Conservation (phyloP, 2,888 invertebrate genomes). For the Ennomos erosarius region DNA sequence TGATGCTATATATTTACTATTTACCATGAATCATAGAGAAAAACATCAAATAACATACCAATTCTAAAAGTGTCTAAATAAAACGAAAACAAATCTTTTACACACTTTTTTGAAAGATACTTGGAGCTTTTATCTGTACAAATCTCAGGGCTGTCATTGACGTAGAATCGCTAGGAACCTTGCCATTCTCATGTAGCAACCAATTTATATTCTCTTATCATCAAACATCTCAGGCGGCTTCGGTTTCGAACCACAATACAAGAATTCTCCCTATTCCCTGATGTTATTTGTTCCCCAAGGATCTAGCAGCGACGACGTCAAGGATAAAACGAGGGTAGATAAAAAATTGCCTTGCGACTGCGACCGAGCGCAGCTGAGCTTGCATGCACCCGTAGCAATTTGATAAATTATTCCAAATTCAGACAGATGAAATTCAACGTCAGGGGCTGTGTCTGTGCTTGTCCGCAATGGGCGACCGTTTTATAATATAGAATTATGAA, state of each 20-base stretch:
- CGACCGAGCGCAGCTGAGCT: slow-evolving; percentile 72
- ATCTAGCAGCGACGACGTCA: slow-evolving; percentile 61
- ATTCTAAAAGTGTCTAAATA: too few species aligned
- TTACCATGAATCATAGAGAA: too few species aligned
- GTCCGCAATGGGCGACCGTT: not conserved
- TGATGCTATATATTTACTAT: too few species aligned
- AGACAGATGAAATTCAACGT: slow-evolving; percentile 64
- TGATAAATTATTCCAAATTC: slow-evolving; percentile 79
- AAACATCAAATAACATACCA: too few species aligned
- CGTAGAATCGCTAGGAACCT: slow-evolving; percentile 17
- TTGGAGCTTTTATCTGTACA: too few species aligned
- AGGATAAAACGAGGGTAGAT: slow-evolving; percentile 59
- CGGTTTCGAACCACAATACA: slow-evolving; percentile 61
- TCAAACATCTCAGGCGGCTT: slow-evolving; percentile 57
- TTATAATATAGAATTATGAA: not conserved
- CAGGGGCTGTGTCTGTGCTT: slow-evolving; percentile 8
- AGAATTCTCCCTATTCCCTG: slow-evolving; percentile 57
- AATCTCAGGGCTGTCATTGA: not conserved
- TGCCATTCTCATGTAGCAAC: slow-evolving; percentile 43
- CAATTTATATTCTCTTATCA: slow-evolving; percentile 56
- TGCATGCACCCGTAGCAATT: slow-evolving; percentile 74
- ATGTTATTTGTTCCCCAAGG: slow-evolving; percentile 66
- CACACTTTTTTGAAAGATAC: too few species aligned
- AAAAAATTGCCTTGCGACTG: slow-evolving; percentile 74
- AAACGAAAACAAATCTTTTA: too few species aligned